phyloP scores from a whole-genome alignment of 2,888 invertebrate species.

The Melieria crassipennis region DNA sequence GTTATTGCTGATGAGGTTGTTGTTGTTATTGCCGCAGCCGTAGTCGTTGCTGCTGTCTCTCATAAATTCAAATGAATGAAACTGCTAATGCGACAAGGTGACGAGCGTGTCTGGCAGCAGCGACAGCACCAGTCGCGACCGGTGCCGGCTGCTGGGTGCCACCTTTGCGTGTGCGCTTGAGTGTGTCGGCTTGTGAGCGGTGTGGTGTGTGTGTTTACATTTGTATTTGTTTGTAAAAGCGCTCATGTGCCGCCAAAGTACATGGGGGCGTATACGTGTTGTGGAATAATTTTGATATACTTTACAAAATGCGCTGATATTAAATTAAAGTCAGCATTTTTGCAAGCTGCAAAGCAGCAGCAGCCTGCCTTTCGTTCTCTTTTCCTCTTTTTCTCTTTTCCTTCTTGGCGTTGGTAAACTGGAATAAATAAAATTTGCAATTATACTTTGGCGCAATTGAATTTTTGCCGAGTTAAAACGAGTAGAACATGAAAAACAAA shows the following conservation, averaged over 20 bases:
- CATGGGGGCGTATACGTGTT: constrained; percentile 29
- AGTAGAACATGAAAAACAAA: too few relatives aligned
- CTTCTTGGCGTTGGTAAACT: too few relatives aligned
- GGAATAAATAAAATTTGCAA: too few relatives aligned
- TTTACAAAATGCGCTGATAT: constrained; percentile 11
- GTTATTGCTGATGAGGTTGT: neutral
- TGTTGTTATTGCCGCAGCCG: neutral
- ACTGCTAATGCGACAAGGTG: constrained; percentile 35
- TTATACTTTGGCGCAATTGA: too few relatives aligned
- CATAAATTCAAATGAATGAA: constrained; percentile 25
- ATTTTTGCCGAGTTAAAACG: too few relatives aligned
- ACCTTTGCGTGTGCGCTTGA: neutral
- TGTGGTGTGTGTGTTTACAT: constrained; percentile 14
- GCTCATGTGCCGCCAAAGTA: neutral
- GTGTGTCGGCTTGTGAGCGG: neutral
- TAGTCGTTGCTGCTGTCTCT: neutral
- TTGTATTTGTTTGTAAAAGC: constrained; percentile 3
- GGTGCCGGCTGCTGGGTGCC: neutral
- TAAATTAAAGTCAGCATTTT: constrained; percentile 25
- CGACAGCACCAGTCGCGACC: neutral
- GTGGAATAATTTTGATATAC: constrained; percentile 33
- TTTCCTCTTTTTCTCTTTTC: too few relatives aligned
- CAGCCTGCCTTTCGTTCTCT: too few relatives aligned
- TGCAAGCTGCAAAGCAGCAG: neutral
- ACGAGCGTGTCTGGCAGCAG: constrained; percentile 27